phyloP scores from a whole-genome alignment of 2,797 vertebrate species.

The Hozukius guyotensis region DNA sequence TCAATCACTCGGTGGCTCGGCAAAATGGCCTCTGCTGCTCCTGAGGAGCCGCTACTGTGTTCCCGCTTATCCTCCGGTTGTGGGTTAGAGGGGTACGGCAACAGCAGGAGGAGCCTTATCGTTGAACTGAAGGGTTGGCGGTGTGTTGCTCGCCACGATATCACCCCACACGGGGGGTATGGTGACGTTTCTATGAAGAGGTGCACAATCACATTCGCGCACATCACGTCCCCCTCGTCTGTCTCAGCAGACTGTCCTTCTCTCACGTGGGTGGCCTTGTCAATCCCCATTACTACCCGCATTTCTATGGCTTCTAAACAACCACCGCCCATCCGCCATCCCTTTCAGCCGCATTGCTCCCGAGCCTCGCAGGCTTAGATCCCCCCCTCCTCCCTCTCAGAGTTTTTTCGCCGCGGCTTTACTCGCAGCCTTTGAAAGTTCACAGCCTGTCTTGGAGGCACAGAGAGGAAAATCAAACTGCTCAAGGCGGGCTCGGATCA shows the following conservation, averaged over 20 bases:
- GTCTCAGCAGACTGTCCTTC: conserved; percentile 25
- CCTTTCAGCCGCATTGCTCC: conserved; percentile 49
- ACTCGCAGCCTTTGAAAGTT: conserved; percentile 77
- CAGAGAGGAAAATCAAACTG: conserved; percentile 69
- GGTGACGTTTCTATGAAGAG: conserved; percentile 17
- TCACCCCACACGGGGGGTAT: conserved; percentile 1
- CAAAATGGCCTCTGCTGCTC: conserved; percentile 64
- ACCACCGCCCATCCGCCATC: conserved; percentile 21
- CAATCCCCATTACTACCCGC: conserved; percentile 57
- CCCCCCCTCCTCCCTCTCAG: background rate
- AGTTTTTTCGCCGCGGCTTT: conserved; percentile 54
- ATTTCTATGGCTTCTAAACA: conserved; percentile 57
- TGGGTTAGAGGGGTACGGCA: conserved; percentile 44
- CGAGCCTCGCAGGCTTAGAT: conserved; percentile 46
- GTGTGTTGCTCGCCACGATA: conserved; percentile 25
- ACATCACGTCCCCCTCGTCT: conserved; percentile 13
- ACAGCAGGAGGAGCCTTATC: conserved; percentile 55
- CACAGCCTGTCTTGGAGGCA: conserved; percentile 77
- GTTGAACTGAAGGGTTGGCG: conserved; percentile 14
- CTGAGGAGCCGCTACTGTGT: conserved; percentile 49
- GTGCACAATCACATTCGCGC: conserved; percentile 16
- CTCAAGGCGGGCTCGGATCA: conserved; percentile 72
- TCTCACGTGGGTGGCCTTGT: conserved; percentile 67
- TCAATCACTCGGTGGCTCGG: conserved; percentile 68
- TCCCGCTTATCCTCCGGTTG: conserved; percentile 56